phyloP scores from a whole-genome alignment of 2,888 invertebrate species.

The Phania funesta region DNA sequence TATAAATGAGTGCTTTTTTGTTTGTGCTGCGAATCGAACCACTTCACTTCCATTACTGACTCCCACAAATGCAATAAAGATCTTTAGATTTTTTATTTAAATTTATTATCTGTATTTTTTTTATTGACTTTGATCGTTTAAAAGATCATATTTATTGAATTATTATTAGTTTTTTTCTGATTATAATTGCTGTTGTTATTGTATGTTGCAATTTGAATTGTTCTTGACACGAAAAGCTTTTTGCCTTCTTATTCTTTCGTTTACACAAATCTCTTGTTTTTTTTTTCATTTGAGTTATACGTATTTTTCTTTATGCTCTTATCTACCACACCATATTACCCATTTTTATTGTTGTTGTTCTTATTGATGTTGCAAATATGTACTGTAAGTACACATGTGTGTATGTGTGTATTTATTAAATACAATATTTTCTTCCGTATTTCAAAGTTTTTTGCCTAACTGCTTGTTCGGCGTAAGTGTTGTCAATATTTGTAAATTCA shows the following conservation, averaged over 20 bases:
- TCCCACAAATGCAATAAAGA: slow-evolving; percentile 12
- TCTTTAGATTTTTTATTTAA: not conserved
- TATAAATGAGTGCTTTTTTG: slow-evolving; percentile 37
- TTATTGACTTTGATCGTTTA: slow-evolving; percentile 61
- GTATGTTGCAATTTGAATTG: slow-evolving; percentile 44
- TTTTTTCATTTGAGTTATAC: not conserved
- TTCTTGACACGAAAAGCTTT: slow-evolving; percentile 56
- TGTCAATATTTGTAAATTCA: slow-evolving; percentile 29
- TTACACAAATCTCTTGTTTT: not conserved
- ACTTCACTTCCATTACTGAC: slow-evolving; percentile 30
- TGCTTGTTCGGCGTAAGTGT: slow-evolving; percentile 12
- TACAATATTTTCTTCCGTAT: slow-evolving; percentile 58
- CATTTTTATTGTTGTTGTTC: slow-evolving; percentile 26
- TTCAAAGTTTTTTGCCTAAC: slow-evolving; percentile 46
- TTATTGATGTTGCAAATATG: slow-evolving; percentile 25
- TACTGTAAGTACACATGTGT: not conserved
- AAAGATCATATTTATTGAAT: slow-evolving; percentile 62
- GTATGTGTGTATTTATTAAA: not conserved
- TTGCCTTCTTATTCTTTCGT: slow-evolving; percentile 22
- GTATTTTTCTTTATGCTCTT: not conserved
- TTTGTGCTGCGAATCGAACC: slow-evolving; percentile 10
- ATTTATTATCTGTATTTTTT: slow-evolving; percentile 18
- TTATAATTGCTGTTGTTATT: slow-evolving; percentile 3
- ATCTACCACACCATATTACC: slow-evolving; percentile 15
- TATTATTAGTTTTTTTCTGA: slow-evolving; percentile 40